phyloP scores from a whole-genome alignment of 2,113 vertebrate genomes.

The Atractosteus spatula region DNA sequence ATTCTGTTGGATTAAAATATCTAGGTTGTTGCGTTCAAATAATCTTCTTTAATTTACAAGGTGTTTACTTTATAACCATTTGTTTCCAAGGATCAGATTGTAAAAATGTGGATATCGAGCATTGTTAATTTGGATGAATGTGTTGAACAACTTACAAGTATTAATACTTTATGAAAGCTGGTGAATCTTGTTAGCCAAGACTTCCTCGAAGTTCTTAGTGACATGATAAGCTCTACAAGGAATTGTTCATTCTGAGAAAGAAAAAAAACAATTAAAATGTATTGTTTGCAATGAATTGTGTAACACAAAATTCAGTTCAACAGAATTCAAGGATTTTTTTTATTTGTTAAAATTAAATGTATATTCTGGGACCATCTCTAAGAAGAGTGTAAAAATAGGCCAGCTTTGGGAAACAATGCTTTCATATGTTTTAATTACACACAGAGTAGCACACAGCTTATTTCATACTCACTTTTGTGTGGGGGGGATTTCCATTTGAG shows the following conservation, averaged over 20 bases:
- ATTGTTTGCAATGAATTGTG: too few relatives aligned
- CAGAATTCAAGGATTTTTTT: too few relatives aligned
- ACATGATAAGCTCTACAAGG: too few relatives aligned
- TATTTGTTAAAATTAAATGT: background rate
- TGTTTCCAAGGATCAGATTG: conserved; percentile 23
- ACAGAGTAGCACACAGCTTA: too few relatives aligned
- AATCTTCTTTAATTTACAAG: conserved; percentile 26
- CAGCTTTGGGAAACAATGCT: conserved; percentile 22
- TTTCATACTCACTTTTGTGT: too few relatives aligned
- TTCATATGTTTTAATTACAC: conserved; percentile 19
- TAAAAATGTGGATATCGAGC: background rate
- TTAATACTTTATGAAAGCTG: too few relatives aligned
- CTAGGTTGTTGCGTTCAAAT: conserved; percentile 10
- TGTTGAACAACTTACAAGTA: background rate
- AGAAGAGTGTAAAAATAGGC: background rate
- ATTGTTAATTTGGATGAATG: background rate
- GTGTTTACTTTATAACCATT: conserved; percentile 44
- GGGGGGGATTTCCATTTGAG: conserved; percentile 18
- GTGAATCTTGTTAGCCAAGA: too few relatives aligned
- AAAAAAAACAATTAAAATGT: too few relatives aligned
- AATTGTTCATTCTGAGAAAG: too few relatives aligned
- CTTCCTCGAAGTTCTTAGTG: too few relatives aligned
- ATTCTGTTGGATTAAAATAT: conserved; percentile 17
- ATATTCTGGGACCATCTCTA: conserved; percentile 17
- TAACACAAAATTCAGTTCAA: too few relatives aligned